Conservation (phyloP, 2,113 vertebrate species). For the Motacilla tschutschensis region DNA sequence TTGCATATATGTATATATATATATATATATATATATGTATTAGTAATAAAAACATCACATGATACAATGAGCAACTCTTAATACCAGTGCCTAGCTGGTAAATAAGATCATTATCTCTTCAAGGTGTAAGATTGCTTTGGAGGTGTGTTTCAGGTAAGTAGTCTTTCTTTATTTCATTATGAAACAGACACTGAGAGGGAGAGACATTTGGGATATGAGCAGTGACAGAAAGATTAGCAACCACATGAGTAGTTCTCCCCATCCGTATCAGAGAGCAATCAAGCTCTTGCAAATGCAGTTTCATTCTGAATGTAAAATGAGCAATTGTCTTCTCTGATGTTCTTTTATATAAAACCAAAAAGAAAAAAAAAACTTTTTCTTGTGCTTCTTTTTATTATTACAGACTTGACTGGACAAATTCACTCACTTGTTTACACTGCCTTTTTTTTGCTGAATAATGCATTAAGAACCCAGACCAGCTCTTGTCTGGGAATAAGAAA, state of each 20-base stretch:
- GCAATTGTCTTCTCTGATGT: not conserved
- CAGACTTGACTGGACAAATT: not conserved
- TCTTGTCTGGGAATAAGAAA: not conserved
- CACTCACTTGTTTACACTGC: not conserved
- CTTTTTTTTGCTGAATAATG: not conserved
- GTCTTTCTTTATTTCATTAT: not conserved
- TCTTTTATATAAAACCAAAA: not conserved
- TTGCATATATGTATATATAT: not conserved
- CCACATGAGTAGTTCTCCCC: not conserved
- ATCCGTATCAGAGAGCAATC: not conserved
- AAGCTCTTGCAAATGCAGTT: not conserved
- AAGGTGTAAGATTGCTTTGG: not conserved
- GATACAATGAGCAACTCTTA: not conserved
- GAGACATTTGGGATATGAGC: not conserved
- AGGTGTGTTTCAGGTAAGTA: not conserved
- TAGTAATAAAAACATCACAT: not conserved
- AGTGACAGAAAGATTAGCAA: not conserved
- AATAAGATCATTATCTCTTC: not conserved
- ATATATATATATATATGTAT: not conserved
- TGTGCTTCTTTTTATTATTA: not conserved
- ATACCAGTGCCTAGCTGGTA: not conserved
- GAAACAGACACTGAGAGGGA: not conserved
- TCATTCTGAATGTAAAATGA: conserved; percentile 13
- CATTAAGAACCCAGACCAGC: not conserved
- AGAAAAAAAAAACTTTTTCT: not conserved